Conservation (phyloP, 2,113 vertebrate genomes). For the Microcebus tavaratra region DNA sequence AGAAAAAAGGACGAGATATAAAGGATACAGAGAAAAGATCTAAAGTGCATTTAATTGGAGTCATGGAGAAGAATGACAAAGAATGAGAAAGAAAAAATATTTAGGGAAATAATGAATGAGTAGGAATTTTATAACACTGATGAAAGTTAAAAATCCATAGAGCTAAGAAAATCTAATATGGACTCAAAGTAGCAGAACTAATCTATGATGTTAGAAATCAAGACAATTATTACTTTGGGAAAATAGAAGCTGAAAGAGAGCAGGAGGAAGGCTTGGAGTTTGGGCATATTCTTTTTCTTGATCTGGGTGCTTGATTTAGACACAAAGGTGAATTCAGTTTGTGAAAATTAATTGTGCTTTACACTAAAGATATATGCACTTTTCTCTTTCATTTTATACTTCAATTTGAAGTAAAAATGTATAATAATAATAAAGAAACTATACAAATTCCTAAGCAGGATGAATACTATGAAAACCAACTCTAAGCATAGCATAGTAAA, state of each 20-base stretch:
- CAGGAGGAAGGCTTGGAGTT: background rate
- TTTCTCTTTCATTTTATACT: background rate
- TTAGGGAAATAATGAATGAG: background rate
- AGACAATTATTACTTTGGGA: background rate
- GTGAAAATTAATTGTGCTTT: background rate
- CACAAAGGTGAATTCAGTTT: background rate
- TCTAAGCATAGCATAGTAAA: background rate
- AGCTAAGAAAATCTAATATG: background rate
- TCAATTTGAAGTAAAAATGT: background rate
- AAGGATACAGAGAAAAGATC: background rate
- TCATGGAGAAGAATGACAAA: background rate
- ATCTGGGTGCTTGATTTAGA: background rate
- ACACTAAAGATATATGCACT: background rate
- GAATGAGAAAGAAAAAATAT: background rate
- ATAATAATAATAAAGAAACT: background rate
- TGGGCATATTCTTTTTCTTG: background rate
- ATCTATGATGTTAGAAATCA: background rate
- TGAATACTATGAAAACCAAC: background rate
- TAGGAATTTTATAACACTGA: background rate
- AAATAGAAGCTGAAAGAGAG: background rate
- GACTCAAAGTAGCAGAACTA: background rate
- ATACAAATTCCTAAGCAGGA: background rate
- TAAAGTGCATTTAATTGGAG: background rate
- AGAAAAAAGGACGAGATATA: background rate
- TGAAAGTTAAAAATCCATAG: background rate